These are phyloP conservation scores for Yponomeuta cagnagella DNA, from an alignment of 2,888 invertebrate genomes.

Conservation along the genomic window DNA sequence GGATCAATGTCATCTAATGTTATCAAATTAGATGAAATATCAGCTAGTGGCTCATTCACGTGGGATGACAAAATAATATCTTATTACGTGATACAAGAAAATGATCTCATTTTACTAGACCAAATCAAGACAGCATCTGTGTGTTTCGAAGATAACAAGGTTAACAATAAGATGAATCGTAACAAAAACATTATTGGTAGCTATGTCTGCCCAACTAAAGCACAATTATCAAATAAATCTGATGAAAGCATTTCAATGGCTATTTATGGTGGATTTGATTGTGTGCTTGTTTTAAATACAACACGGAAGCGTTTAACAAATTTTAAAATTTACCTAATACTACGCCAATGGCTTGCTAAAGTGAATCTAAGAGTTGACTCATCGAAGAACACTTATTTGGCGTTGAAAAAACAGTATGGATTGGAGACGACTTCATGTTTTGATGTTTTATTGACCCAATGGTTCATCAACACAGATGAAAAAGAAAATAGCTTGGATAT, in stretches of 20 bases:
- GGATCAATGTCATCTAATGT: background rate
- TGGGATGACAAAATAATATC: background rate
- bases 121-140: background rate
- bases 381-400: conserved; percentile 37
- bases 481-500: conserved; percentile 38
- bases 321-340: background rate
- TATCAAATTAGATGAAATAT: background rate
- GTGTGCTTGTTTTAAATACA: background rate
- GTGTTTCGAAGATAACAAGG: background rate
- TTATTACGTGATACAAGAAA: background rate
- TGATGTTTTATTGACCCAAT: conserved; percentile 57
- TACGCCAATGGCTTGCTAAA: conserved; percentile 2
- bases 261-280: background rate
- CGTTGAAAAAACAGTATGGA: conserved; percentile 46
- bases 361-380: conserved; percentile 34
- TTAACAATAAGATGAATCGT: background rate
- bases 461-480: conserved; percentile 57
- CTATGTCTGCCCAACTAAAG: background rate
- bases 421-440: conserved; percentile 40
- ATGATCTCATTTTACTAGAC: background rate
- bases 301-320: background rate
- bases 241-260: background rate
- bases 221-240: background rate
- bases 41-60: background rate
- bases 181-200: background rate